These are phyloP conservation scores for Heliocidaris tuberculata DNA, from an alignment of 35 echinoderm and acorn worm genomes.

Conservation along the genomic window DNA sequence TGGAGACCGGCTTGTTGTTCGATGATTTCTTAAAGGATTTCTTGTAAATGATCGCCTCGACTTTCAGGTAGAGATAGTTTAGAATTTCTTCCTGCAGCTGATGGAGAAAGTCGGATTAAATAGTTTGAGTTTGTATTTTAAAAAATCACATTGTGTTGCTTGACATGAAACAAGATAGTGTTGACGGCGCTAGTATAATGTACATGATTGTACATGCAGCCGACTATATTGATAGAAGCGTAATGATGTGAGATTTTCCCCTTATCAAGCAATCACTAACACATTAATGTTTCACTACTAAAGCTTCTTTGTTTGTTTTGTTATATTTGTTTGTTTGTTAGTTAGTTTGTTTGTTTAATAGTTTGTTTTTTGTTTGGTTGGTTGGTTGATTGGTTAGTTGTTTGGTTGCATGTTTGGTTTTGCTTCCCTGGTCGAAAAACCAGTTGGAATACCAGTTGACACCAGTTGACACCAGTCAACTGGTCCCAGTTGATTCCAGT, in stretches of 20 bases:
- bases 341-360: too few species aligned
- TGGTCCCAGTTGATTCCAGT: too few species aligned
- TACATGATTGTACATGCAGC: background rate
- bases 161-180: background rate
- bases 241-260: background rate
- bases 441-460: too few species aligned
- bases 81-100: conserved; percentile 5
- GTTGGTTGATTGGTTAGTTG: too few species aligned
- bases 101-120: background rate
- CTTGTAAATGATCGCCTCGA: background rate
- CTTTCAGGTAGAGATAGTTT: conserved; percentile 18
- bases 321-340: background rate
- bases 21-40: conserved; percentile 17
- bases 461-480: too few species aligned
- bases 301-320: background rate
- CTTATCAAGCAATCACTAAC: too few species aligned
- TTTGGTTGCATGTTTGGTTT: too few species aligned
- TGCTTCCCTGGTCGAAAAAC: too few species aligned
- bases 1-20: background rate
- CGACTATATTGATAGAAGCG: background rate
- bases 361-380: background rate
- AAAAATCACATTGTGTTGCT: background rate
- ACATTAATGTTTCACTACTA: background rate
- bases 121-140: background rate
- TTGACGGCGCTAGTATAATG: background rate